phyloP scores from a whole-genome alignment of 2,113 vertebrate species.

The Gyps fulvus region DNA sequence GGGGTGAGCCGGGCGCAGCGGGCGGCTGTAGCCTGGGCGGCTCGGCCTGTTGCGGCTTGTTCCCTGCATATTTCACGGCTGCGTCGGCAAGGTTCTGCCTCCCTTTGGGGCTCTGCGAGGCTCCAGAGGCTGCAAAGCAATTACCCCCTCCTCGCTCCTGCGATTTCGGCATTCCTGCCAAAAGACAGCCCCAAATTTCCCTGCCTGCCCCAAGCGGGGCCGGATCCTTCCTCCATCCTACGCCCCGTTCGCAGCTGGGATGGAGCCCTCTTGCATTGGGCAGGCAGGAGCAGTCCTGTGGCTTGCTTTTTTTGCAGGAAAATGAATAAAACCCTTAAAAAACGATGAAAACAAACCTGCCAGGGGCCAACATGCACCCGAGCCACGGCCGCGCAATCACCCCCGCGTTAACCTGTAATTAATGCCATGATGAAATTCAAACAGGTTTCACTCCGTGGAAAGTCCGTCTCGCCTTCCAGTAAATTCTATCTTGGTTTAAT shows the following conservation, averaged over 20 bases:
- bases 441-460: not conserved
- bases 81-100: not conserved
- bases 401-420: not conserved
- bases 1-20: not conserved
- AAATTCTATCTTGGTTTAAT: not conserved
- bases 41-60: not conserved
- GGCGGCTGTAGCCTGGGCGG: not conserved
- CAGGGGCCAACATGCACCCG: not conserved
- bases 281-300: not conserved
- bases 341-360: not conserved
- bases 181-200: not conserved
- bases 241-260: rapidly evolving
- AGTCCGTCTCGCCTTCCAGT: not conserved
- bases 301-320: not conserved
- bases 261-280: rapidly evolving
- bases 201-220: not conserved
- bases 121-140: not conserved
- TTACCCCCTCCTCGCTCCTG: not conserved
- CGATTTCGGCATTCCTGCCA: not conserved
- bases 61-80: not conserved
- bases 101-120: not conserved
- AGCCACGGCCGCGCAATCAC: not conserved
- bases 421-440: not conserved
- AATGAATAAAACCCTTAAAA: not conserved
- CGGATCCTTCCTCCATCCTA: not conserved